Base-by-base conservation (phyloP, 2,888 invertebrate species). In the Agrilus biguttatus region DNA sequence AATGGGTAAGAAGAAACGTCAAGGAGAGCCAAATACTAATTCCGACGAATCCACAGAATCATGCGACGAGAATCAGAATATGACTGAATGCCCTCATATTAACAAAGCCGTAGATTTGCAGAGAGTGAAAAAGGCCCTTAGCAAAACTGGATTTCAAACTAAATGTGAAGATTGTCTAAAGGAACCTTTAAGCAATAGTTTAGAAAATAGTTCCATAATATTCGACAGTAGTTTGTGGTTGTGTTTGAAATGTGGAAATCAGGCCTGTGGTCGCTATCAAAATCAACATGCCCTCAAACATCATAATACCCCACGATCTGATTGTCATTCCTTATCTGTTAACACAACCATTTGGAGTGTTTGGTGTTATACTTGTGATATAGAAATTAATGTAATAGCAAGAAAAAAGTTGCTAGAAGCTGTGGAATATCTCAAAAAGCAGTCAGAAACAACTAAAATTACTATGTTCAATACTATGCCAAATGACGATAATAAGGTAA, bases 311-410 rank as follows among this genome's bases (percentile, higher is more conserved):
- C 82, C 84, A 0, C 80, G 75, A 55, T 86, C 84, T 0, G 86
- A 86, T 60, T 74, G 71, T 38, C 90, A 90, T 66, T 73, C 77
- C 2, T 60, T 90, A 45, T 79, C 78, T 35, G 72, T 83, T 47
- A 81, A 86, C 60, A 82, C 82, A 21, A 74, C 75, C 33, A 66
- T 73, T 17, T 84, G 82, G 76, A 75, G 71, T 44, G 72, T 86
- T 21, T 86, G 83, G 76, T 90, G 89, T 66, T 86, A 85, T 58
- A 73, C 73, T 43, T 90, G 89, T 66, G 78, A 83, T 57, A 73
- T 72, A 53, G 79, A 82, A 64, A 72, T 88, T 13, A 72, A 72
- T 42, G 63, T 75, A 8, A 66, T 71, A 2, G 67, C 71, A 59
- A 49, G 74, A 38, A 80, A 79, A 61, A 82, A 80, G 57, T 69